phyloP scores from a whole-genome alignment of 2,113 vertebrate species.

The Edolisoma coerulescens region DNA sequence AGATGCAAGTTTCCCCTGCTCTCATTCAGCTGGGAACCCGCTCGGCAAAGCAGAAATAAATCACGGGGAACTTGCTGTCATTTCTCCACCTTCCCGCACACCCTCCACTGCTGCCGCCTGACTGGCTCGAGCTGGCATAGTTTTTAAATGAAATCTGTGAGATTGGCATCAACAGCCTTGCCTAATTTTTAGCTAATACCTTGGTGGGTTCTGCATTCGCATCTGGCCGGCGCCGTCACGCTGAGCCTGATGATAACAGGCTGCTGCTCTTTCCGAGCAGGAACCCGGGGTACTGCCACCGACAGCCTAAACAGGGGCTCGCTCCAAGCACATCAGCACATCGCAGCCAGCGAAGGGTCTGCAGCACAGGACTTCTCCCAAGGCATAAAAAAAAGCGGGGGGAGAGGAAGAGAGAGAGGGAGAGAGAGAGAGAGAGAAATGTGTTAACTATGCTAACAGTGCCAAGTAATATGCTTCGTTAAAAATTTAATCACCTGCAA shows the following conservation, averaged over 20 bases:
- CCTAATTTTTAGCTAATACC: conserved; percentile 82
- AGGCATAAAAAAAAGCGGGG: conserved; percentile 61
- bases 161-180: conserved; percentile 68
- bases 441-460: conserved; percentile 93
- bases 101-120: conserved; percentile 59
- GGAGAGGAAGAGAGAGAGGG: neutral
- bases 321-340: conserved; percentile 74
- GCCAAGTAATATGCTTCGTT: conserved; percentile 99
- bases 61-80: conserved; percentile 84
- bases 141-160: conserved; percentile 77
- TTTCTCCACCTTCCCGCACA: conserved; percentile 68
- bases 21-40: conserved; percentile 71
- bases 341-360: conserved; percentile 74
- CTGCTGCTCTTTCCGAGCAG: conserved; percentile 75
- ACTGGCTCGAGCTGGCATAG: conserved; percentile 67
- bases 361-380: conserved; percentile 74
- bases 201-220: conserved; percentile 74
- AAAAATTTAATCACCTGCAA: conserved; percentile 99
- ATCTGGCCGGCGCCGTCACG: conserved; percentile 77
- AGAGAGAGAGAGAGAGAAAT: conserved; percentile 69
- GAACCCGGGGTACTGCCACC: conserved; percentile 56
- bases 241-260: conserved; percentile 75
- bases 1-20: conserved; percentile 87
- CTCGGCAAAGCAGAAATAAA: conserved; percentile 79
- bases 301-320: conserved; percentile 56